Evolutionary conservation across 2,113 vertebrate species (phyloP).

Genomic region (Hyaena hyaena): DNA sequence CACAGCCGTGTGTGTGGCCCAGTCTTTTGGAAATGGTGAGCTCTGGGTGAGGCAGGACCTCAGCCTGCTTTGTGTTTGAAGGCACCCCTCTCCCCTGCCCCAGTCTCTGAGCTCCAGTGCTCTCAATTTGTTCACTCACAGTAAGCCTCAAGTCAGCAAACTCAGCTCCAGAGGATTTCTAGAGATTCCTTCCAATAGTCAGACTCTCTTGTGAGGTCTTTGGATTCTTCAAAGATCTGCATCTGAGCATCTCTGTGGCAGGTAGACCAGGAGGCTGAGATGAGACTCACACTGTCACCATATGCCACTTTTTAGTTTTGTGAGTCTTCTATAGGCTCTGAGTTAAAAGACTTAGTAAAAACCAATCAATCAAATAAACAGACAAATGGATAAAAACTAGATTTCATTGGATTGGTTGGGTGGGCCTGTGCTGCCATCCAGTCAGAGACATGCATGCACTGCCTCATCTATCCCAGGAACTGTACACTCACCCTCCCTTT

Average conservation of each 20-base stretch:
- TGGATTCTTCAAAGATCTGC: background rate
- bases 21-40: accelerated
- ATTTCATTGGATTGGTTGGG: accelerated
- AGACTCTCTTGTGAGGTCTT: background rate
- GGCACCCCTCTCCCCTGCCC: accelerated
- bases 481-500: background rate
- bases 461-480: background rate
- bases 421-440: background rate
- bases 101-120: accelerated
- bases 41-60: accelerated
- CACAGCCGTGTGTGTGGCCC: accelerated
- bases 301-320: background rate
- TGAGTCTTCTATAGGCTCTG: background rate
- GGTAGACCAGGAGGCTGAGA: accelerated
- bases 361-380: background rate
- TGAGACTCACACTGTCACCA: too few relatives aligned
- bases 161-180: background rate
- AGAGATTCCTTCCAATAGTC: too few relatives aligned
- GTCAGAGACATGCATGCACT: background rate
- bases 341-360: background rate
- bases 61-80: background rate
- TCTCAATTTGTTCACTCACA: too few relatives aligned
- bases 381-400: background rate
- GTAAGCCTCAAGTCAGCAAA: background rate
- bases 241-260: accelerated